These are phyloP conservation scores for Lordiphosa clarofinis DNA, from an alignment of 1,140 invertebrate genomes.

Conservation along the genomic window DNA sequence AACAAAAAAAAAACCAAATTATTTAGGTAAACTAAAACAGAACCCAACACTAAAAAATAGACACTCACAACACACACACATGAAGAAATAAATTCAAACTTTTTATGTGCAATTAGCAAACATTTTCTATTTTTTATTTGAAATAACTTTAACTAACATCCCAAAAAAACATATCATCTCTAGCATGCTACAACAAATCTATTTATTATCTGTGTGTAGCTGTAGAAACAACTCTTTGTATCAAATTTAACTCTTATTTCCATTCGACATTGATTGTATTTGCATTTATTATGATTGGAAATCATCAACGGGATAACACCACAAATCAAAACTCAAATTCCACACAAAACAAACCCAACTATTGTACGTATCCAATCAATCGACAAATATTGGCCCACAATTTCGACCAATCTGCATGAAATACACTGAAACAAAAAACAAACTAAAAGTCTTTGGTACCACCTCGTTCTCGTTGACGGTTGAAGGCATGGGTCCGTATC, in stretches of 20 bases:
- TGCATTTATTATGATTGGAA: slow-evolving; percentile 26
- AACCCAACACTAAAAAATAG: slow-evolving; percentile 6
- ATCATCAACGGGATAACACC: slow-evolving; percentile 24
- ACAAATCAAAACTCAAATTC: slow-evolving; percentile 13
- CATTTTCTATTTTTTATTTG: slow-evolving; percentile 5
- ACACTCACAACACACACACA: slow-evolving; percentile 24
- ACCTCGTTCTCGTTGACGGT: slow-evolving; percentile 80
- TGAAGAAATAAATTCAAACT: slow-evolving; percentile 3
- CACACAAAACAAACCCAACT: slow-evolving; percentile 41
- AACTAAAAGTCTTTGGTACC: slow-evolving; percentile 78
- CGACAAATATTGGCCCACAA: slow-evolving; percentile 46
- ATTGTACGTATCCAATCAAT: slow-evolving; percentile 62
- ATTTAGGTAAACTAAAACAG: slow-evolving; percentile 15
- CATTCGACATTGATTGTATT: slow-evolving; percentile 16
- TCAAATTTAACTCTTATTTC: slow-evolving; percentile 43
- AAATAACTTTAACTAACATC: slow-evolving; percentile 10
- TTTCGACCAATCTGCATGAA: slow-evolving; percentile 52
- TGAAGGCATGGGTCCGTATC: slow-evolving; percentile 80
- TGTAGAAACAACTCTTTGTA: slow-evolving; percentile 8
- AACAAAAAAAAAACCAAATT: slow-evolving; percentile 28
- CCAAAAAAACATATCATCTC: slow-evolving; percentile 4
- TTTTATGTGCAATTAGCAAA: slow-evolving; percentile 23
- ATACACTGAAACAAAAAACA: slow-evolving; percentile 17
- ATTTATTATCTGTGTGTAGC: neutral
- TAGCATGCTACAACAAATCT: neutral